Conservation (phyloP, 2,113 vertebrate genomes). For the Xiphophorus couchianus region DNA sequence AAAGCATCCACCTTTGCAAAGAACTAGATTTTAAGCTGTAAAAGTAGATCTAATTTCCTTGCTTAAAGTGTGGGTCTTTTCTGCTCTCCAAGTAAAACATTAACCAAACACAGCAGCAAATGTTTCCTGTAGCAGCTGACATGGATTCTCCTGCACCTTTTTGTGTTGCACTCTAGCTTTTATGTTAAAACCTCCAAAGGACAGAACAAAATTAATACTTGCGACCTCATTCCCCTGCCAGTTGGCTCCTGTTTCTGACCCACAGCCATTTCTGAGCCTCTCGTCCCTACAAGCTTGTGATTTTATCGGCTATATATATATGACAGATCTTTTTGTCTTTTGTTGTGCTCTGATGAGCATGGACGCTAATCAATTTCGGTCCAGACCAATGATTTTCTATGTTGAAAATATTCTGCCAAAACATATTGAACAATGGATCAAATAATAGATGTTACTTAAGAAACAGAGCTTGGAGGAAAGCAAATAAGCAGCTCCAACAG, state of each 20-base stretch:
- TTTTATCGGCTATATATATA: conserved; percentile 33
- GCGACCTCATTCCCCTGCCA: conserved; percentile 55
- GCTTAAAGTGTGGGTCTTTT: conserved; percentile 12
- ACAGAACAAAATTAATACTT: conserved; percentile 48
- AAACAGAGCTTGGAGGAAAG: conserved; percentile 3
- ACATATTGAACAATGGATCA: conserved; percentile 28
- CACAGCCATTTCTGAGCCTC: conserved; percentile 51
- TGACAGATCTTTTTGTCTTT: conserved; percentile 42
- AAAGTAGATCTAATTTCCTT: conserved; percentile 14
- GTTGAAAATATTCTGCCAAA: conserved; percentile 48
- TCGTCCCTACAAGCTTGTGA: conserved; percentile 37
- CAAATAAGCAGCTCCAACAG: background rate
- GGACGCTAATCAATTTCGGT: conserved; percentile 65
- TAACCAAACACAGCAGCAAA: conserved; percentile 57
- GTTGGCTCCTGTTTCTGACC: conserved; percentile 56
- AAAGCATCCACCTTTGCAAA: too few species aligned
- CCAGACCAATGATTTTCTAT: conserved; percentile 56
- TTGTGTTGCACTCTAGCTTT: conserved; percentile 58
- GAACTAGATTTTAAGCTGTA: background rate
- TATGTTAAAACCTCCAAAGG: conserved; percentile 62
- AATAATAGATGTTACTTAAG: conserved; percentile 43
- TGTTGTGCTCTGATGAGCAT: conserved; percentile 60
- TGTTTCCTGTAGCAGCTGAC: conserved; percentile 40
- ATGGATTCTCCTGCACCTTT: conserved; percentile 42
- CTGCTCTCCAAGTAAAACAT: conserved; percentile 36